These are phyloP conservation scores for Sycon ciliatum DNA, from an alignment of 37 sponge, comb jelly and placozoan species.

Conservation along the genomic window DNA sequence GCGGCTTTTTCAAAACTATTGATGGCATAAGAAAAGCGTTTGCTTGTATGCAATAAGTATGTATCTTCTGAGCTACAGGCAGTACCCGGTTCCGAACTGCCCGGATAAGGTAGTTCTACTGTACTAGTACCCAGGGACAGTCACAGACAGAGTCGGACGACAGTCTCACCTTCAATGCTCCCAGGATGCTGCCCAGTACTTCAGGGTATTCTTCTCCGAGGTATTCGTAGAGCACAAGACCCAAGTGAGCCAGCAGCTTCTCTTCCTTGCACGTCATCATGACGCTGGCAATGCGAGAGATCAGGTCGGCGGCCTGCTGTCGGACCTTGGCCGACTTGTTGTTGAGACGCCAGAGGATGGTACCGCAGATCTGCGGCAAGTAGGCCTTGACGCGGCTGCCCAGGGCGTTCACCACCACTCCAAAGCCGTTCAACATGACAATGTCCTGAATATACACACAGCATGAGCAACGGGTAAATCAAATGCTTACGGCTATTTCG, in stretches of 20 bases:
- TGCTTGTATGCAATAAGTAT: too few species aligned
- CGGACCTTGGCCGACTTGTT: constrained; percentile 95
- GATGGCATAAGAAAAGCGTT: too few species aligned
- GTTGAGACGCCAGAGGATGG: constrained; percentile 91
- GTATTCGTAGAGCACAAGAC: constrained; percentile 94
- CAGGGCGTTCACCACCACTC: constrained; percentile 89
- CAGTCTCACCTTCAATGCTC: constrained; percentile 65
- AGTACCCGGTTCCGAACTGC: too few species aligned
- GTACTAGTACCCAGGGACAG: too few species aligned
- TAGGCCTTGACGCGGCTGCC: constrained; percentile 88
- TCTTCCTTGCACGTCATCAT: constrained; percentile 94
- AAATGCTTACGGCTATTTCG: too few species aligned
- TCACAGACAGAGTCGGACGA: not conserved
- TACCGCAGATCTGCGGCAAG: constrained; percentile 98
- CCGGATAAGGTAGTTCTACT: too few species aligned
- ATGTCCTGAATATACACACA: constrained; percentile 76
- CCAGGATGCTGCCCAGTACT: constrained; percentile 93
- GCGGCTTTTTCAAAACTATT: too few species aligned
- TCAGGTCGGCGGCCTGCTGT: constrained; percentile 96
- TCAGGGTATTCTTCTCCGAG: constrained; percentile 98
- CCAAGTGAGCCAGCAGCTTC: constrained; percentile 89
- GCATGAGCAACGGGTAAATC: too few species aligned
- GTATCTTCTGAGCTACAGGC: too few species aligned
- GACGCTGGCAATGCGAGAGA: constrained; percentile 77
- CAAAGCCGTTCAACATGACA: constrained; percentile 93